A percentile compares a stretch with the other conserved stretches of the same genome.
Conservation (phyloP, 2,113 vertebrate genomes). For the Scytalopus superciliaris region DNA sequence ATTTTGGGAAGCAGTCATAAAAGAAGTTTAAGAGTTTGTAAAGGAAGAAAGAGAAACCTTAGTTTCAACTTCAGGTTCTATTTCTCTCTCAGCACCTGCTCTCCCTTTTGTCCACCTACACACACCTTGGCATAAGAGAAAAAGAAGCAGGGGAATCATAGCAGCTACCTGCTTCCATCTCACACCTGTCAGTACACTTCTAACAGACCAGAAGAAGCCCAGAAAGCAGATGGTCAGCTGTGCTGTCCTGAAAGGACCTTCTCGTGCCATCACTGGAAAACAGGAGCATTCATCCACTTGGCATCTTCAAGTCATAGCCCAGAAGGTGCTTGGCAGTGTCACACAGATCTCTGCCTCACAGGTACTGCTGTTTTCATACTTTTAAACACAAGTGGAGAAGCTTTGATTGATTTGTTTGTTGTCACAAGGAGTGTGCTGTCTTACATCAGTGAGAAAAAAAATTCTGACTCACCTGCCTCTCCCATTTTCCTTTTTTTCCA, state of each 20-base stretch:
- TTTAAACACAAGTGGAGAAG: background rate
- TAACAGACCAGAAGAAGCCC: background rate
- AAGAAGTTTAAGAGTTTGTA: background rate
- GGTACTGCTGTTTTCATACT: background rate
- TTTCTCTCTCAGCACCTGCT: background rate
- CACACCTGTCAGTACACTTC: background rate
- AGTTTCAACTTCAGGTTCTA: background rate
- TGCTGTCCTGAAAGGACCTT: background rate
- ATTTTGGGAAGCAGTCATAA: background rate
- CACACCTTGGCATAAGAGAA: background rate
- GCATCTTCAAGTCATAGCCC: background rate
- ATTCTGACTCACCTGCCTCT: background rate
- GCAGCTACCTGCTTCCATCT: background rate
- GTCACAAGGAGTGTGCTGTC: background rate
- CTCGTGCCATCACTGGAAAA: background rate
- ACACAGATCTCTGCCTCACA: background rate
- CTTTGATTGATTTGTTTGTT: background rate
- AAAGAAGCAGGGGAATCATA: background rate
- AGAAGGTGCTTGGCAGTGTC: background rate
- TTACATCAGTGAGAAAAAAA: rapidly evolving
- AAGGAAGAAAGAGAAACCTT: background rate
- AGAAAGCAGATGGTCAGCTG: background rate
- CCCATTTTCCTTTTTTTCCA: background rate
- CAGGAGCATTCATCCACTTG: background rate
- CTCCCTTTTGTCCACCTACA: background rate